Base-by-base conservation (phyloP, 2,797 vertebrate species). In the Bryconaethiops microstoma region DNA sequence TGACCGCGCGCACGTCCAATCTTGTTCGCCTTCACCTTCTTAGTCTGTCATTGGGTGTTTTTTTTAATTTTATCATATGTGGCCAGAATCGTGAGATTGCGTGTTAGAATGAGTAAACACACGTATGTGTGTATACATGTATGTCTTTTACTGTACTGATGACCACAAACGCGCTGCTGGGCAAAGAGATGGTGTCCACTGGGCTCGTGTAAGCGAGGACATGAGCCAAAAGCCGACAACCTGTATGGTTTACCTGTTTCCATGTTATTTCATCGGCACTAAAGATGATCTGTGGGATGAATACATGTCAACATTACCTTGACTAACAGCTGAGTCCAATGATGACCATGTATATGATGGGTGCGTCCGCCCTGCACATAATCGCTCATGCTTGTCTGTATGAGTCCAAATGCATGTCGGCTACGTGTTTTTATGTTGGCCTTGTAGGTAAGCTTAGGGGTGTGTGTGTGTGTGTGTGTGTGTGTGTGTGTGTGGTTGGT, bases 321-420 rank as follows among this genome's bases (percentile, higher is more conserved):
- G 92, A 92, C 91, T 92, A 92, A 93, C 90, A 92, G 92, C 92
- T 87, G 75, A 76, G 83, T 87, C 81, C 7, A 19, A 17, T 45
- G 86, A 50, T 62, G 40, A 19, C 60, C 13, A 50, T 80, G 79
- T 78, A 72, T 76, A 65, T 69, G 72, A 76, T 45, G 50, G 77
- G n/a, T 4, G 39, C 50, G 17, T 62, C 19, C 75, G 21, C 13
- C 21, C 23, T 17, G 48, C 48, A 52, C 48, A 71, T 25, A 50
- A 50, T 14, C 14, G 23, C 68, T 45, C 23, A 52, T 35, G 45
- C 45, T 50, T 5, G 68, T 25, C 42, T 59, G 78, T 65, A 19
- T 16, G 62, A 74, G 35, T 68, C 39, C 62, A 68, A 39, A 35
- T 80, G 79, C 79, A 80, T 80, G 79, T 80, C 55, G 35, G 54